phyloP scores from a whole-genome alignment of 2,888 invertebrate species.

The Ecliptopera silaceata region DNA sequence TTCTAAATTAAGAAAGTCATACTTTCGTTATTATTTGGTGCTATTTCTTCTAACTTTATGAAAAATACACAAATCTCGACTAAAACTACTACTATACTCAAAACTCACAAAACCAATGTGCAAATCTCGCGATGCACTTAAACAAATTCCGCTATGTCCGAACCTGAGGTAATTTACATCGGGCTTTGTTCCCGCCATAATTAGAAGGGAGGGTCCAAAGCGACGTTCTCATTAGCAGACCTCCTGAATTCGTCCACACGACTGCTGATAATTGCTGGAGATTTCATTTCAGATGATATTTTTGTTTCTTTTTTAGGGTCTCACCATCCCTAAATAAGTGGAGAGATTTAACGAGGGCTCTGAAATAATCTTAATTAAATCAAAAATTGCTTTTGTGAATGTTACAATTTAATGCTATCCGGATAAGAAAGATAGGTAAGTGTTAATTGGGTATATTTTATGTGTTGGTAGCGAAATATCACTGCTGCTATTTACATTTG shows the following conservation, averaged over 20 bases:
- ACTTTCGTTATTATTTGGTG: too few species aligned
- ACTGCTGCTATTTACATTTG: too few species aligned
- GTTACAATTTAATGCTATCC: neutral
- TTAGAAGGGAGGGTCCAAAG: constrained; percentile 44
- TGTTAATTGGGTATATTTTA: neutral
- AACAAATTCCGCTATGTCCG: constrained; percentile 22
- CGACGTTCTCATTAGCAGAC: constrained; percentile 48
- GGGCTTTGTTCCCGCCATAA: constrained; percentile 47
- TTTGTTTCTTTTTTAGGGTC: constrained; percentile 13
- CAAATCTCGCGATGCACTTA: constrained; percentile 24
- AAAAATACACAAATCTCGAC: too few species aligned
- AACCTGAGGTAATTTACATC: constrained; percentile 29
- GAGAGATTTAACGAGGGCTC: neutral
- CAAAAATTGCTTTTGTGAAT: neutral
- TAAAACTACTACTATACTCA: neutral
- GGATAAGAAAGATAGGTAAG: neutral
- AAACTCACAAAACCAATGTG: constrained; percentile 9
- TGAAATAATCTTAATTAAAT: constrained; percentile 11
- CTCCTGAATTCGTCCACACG: constrained; percentile 28
- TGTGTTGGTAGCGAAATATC: too few species aligned
- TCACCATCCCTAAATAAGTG: neutral
- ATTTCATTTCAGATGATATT: constrained; percentile 24
- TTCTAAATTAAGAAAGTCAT: too few species aligned
- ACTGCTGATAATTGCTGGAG: constrained; percentile 22
- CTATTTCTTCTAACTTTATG: too few species aligned